Evolutionary conservation across 2,888 invertebrate species (phyloP), one percentile per base, ranked within the genome.

Genomic region (Liopterus haemorrhoidalis): DNA sequence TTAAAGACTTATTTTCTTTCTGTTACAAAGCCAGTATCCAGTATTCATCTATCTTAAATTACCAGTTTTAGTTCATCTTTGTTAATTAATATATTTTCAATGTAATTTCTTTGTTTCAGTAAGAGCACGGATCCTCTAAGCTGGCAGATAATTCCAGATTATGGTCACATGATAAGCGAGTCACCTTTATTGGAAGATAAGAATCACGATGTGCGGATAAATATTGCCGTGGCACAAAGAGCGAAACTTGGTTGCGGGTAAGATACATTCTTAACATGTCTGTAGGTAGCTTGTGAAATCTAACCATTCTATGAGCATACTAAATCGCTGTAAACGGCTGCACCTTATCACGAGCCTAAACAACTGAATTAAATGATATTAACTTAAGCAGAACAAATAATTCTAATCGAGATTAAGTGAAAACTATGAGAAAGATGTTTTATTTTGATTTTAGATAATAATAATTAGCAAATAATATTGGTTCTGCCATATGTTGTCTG

Each of bases 191-290:
- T 76, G 49, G 70, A 72, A 48, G 72, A 74, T 46, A 71, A 78
- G 60, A 70, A 79, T 57, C 68, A 71, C 38, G 85, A 86, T 62
- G 73, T 85, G 51, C 74, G 82, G 42, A 78, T 91, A 47, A 82
- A 82, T 49, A 78, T 91, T 49, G 78, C 85, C 60, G 85, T 89
- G 45, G 84, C 88, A 8, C 86, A 88, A 33, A 78, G 85, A 58
- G 81, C 86, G 8, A 85, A 88, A 61, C 75, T 91, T 39, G 92
- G 91, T 16, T 85, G 91, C 67, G 89, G 90, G 80, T 84, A 61
- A 71, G 72, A 63, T 48, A 30, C n/a, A 37, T 33, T 5, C 22
- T 32, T 32, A 4, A 24, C 28, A 32, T 25, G 22, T 31, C 25
- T 37, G n/a, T 20, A 24, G 31, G 18, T 36, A 45, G 20, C 11